Evolutionary conservation across 1,140 invertebrate genomes (phyloP), one percentile per base, ranked within the genome.

Genomic region (Mactra quadrangularis): DNA sequence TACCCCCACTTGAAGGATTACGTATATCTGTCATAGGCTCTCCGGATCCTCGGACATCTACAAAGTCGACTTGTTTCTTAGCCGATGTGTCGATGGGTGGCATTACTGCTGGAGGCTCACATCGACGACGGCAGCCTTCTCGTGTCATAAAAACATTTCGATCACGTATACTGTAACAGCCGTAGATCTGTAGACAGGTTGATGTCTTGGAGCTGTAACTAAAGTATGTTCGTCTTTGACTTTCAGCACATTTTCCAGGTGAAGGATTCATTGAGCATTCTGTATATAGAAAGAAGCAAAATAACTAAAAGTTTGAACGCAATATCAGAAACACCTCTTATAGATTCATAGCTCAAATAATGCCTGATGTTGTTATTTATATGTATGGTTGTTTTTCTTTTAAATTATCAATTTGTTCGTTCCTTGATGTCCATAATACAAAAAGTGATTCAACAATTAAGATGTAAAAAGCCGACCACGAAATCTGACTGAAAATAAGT

Each of bases 81-180:
- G 38, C 59, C 7, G 35, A 22, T 3, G 72, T 29, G 33, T 33
- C 29, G 6, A 27, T 15, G 17, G 71, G n/a, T 29, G 72, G 27
- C 11, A 17, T 62, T 2, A 41, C 7, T 4, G 19, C 52, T 45
- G 25, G 33, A 22, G 3, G 9, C 15, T 45, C 74, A 33, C 76
- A 78, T 9, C 57, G 45, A 0, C 62, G 45, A 3, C 62, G 60
- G 52, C 76, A 78, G 1, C 47, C 60, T 22, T 31, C 53, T 25
- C 47, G 27, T 19, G 76, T 55, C 19, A 35, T 3, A 45, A 78
- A 78, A 3, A 78, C 76, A 33, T 78, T 78, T n/a, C 76, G 50
- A 38, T 78, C 76, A 11, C 76, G 60, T 22, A 78, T 33, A 64
- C 76, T 78, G 22, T 78, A 78, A 45, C 76, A 78, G 29, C 76